phyloP scores from a whole-genome alignment of 2,797 vertebrate species.

The Octomys mimax region DNA sequence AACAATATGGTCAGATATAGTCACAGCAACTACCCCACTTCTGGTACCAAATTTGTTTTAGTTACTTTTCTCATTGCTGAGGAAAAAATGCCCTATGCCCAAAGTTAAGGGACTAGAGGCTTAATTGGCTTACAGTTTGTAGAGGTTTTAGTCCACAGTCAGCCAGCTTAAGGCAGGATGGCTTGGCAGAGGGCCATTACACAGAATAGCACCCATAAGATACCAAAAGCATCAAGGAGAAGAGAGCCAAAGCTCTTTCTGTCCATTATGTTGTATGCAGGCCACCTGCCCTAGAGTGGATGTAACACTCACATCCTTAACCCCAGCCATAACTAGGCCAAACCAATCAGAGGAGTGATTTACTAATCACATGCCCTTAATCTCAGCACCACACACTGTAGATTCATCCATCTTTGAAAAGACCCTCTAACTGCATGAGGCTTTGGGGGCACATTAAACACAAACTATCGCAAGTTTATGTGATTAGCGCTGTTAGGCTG shows the following conservation, averaged over 20 bases:
- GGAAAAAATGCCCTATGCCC: background rate
- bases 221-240: background rate
- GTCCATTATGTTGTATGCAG: background rate
- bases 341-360: background rate
- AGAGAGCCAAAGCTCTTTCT: background rate
- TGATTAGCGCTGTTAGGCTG: background rate
- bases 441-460: background rate
- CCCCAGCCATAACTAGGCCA: background rate
- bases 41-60: background rate
- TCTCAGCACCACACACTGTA: background rate
- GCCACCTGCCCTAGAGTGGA: background rate
- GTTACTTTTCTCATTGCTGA: background rate
- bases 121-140: background rate
- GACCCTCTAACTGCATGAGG: background rate
- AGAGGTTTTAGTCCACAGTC: no score
- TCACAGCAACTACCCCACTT: background rate
- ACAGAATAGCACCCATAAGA: background rate
- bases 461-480: background rate
- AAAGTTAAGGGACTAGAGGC: background rate
- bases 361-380: background rate
- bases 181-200: background rate
- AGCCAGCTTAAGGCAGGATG: background rate
- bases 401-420: background rate
- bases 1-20: background rate
- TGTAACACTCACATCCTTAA: background rate